phyloP scores from a whole-genome alignment of 2,797 vertebrate genomes.

The Channallabes apus region DNA sequence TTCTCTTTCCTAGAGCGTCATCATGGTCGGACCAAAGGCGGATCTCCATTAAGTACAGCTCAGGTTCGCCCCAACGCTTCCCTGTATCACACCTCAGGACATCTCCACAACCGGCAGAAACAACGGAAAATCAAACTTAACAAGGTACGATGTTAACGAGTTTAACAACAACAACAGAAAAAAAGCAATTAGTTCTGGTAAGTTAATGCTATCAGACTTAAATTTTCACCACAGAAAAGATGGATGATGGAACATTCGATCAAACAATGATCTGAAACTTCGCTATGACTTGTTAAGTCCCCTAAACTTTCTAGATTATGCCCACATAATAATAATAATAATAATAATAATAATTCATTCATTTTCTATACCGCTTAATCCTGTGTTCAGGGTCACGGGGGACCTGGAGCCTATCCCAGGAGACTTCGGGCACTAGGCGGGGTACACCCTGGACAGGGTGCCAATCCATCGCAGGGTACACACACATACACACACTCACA shows the following conservation, averaged over 20 bases:
- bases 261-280: background rate
- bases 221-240: background rate
- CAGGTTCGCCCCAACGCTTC: constrained; percentile 87
- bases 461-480: too few relatives aligned
- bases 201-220: background rate
- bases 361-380: too few relatives aligned
- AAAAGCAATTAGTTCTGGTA: background rate
- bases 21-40: constrained; percentile 82
- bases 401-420: too few relatives aligned
- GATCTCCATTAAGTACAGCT: constrained; percentile 84
- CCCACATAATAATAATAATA: too few relatives aligned
- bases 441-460: too few relatives aligned
- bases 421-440: too few relatives aligned
- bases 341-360: too few relatives aligned
- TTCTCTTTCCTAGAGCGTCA: constrained; percentile 78
- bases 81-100: constrained; percentile 96
- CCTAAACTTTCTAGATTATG: too few relatives aligned
- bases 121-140: constrained; percentile 97
- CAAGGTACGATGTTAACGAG: constrained; percentile 64
- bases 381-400: too few relatives aligned
- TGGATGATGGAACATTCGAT: background rate
- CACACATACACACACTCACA: too few relatives aligned
- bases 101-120: constrained; percentile 92
- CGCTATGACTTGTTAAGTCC: background rate
- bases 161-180: background rate